Percentiles rank a stretch among this genome's conserved stretches.
These are phyloP conservation scores for Omphaloscelis lunosa DNA, from an alignment of 2,888 invertebrate species.

Conservation along the genomic window DNA sequence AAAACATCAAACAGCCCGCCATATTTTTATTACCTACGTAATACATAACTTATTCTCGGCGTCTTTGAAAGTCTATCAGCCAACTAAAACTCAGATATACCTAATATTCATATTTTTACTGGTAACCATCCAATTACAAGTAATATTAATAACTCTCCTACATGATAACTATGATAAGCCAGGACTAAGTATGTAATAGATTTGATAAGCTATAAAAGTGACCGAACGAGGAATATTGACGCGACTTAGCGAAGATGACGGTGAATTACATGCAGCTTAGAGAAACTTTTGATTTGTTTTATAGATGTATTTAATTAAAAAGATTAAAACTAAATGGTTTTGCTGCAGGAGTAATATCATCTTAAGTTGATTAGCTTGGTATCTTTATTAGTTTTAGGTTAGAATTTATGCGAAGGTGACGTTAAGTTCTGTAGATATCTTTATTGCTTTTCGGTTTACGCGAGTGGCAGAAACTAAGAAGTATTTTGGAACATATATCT, in stretches of 20 bases:
- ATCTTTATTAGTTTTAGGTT: constrained; percentile 36
- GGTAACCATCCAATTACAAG: constrained; percentile 38
- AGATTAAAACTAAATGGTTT: constrained; percentile 13
- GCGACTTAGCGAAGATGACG: neutral
- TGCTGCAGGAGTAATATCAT: neutral
- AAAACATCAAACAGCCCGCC: too few species aligned
- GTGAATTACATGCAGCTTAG: constrained; percentile 24
- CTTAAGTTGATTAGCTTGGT: constrained; percentile 15
- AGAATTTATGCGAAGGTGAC: neutral
- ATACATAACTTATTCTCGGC: neutral
- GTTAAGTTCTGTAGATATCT: neutral
- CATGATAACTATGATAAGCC: constrained; percentile 48
- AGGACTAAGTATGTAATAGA: constrained; percentile 21
- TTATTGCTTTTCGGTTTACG: neutral
- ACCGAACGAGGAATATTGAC: constrained; percentile 26
- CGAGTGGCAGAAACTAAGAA: neutral
- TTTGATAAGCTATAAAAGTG: constrained; percentile 36
- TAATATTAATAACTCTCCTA: constrained; percentile 51
- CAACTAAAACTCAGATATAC: constrained; percentile 16
- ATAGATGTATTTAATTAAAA: constrained; percentile 37
- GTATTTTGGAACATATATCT: neutral
- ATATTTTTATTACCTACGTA: neutral
- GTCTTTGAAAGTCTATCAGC: constrained; percentile 36
- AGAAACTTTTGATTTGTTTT: constrained; percentile 38
- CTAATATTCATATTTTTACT: constrained; percentile 35